Evolutionary conservation across 2,888 invertebrate genomes (phyloP), one percentile per base, ranked within the genome.

Genomic region (Caenorhabditis wallacei): DNA sequence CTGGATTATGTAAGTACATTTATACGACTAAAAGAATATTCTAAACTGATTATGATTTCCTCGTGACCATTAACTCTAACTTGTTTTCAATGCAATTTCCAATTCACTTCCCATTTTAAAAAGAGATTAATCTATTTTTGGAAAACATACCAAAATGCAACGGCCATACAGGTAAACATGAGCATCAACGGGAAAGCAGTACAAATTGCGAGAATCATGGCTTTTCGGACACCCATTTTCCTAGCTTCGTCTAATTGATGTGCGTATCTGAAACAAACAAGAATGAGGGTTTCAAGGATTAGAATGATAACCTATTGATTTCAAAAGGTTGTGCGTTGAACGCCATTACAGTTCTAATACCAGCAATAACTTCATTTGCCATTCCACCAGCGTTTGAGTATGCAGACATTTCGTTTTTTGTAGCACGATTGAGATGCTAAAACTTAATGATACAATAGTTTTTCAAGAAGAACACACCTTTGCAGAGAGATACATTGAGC

Each of bases 371-470:
- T 82, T 92, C 92, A 74, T 92, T 91, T 2, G 92, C 92, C 46
- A 92, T 87, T 18, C 90, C 90, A 22, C 92, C 92, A 7, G 92
- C 92, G 16, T 82, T 80, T 16, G 91, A 87, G 80, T 92, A 92
- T 5, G 91, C 90, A 30, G 88, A 84, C 87, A 91, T 93, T 84
- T 94, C 93, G 80, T 92, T 88, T 20, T 92, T 92, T 3, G 93
- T 92, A 24, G 93, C 92, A 16, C 92, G 89, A 7, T 93, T 90
- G 51, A 93, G 91, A 71, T 93, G 75, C 93, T 93, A 64, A n/a
- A 84, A 24, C 10, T 24, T 18, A 18, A 18, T 22, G 22, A 2
- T 4, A 35, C 4, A 0, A 18, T 3, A 69, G 13, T 30, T 84
- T 46, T 20, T 1, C 7, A 37, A 43, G 20, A 16, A 20, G 11